Conservation (phyloP, 2,797 vertebrate genomes). For the Novumbra hubbsi region DNA sequence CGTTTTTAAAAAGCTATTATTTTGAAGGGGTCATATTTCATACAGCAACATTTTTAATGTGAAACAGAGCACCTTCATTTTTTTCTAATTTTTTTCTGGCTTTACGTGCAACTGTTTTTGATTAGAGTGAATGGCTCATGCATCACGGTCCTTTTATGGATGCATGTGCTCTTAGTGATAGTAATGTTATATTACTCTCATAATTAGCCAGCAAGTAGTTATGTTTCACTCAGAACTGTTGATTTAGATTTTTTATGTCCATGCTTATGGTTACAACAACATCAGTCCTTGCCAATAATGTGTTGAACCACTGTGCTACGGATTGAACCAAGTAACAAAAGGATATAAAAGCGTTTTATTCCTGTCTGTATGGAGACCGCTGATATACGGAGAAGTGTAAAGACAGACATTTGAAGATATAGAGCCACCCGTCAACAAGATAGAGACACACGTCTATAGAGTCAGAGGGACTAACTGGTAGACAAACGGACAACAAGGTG, state of each 20-base stretch:
- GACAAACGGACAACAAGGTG: neutral
- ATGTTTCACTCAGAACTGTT: neutral
- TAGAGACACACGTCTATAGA: neutral
- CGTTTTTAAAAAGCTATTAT: constrained; percentile 21
- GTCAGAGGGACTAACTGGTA: neutral
- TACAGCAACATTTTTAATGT: constrained; percentile 28
- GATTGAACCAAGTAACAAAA: neutral
- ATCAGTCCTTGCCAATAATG: neutral
- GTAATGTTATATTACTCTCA: neutral
- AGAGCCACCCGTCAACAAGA: neutral
- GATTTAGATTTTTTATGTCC: neutral
- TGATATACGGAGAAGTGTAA: neutral
- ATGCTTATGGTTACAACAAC: neutral
- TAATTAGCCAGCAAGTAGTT: constrained; percentile 2
- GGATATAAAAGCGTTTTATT: neutral
- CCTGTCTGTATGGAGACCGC: neutral
- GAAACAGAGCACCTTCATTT: constrained; percentile 24
- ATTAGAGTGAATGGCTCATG: constrained; percentile 10
- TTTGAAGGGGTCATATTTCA: constrained; percentile 13
- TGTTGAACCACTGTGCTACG: neutral
- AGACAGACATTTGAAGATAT: neutral
- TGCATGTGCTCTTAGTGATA: neutral
- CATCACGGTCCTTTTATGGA: constrained; percentile 17
- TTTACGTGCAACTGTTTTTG: constrained; percentile 22
- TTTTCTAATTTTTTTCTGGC: neutral